Evolutionary conservation across 2,113 vertebrate species (phyloP), one percentile per base, ranked within the genome.

Genomic region (Micromys minutus): DNA sequence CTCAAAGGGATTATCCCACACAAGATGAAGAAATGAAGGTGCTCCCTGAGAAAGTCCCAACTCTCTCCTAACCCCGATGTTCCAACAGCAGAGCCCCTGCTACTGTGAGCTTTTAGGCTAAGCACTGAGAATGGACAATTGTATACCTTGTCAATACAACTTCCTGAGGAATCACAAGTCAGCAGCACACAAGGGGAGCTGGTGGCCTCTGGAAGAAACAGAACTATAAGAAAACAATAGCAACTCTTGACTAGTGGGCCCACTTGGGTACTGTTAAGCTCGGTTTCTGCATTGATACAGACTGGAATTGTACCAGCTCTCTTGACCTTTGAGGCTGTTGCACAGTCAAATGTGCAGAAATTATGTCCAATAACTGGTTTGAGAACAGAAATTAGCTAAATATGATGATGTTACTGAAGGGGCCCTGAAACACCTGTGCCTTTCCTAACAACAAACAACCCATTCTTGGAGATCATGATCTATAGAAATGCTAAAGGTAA

Each of bases 201-300:
- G 55, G 42, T 29, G 59, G 45, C 13, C 34, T 19, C 19, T 31
- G 47, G 16, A 71, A 69, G 45, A 36, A 95, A 85, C 74, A 84
- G 42, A n/a, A 83, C 15, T 10, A 1, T 31, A 57, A 59, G 16
- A 50, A 15, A 90, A 91, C 80, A 90, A 80, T 85, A n/a, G 69
- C 94, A 67, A 13, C 52, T 94, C 76, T 74, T 91, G 31, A n/a
- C 80, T 59, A 71, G 87, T 81, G 19, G 83, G 91, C n/a, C 50
- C 39, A 91, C 34, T 91, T 72, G 8, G 34, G 83, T 65, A 29
- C 76, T 76, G 16, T 42, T 69, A 91, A 72, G 26, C 34, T 90
- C 36, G 69, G 50, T 88, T 79, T 87, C 77, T 52, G 12, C 55
- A 87, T 74, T 19, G 59, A 26, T 90, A 39, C 13, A 93, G 89